phyloP scores from a whole-genome alignment of 2,113 vertebrate genomes.

The Gyps fulvus region DNA sequence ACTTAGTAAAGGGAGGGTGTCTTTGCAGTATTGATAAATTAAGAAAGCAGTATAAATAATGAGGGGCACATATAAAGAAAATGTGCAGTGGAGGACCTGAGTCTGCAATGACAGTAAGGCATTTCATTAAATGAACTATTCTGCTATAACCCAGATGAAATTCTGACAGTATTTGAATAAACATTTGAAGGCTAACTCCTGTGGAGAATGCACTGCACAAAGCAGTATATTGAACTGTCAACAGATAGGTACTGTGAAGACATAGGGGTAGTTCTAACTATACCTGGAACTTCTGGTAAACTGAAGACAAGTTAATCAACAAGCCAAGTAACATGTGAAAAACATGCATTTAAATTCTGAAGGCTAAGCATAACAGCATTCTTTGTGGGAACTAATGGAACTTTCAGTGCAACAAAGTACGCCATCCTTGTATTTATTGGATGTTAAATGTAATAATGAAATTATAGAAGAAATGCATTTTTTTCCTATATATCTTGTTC shows the following conservation, averaged over 20 bases:
- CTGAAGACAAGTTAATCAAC: not conserved
- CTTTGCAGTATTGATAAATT: not conserved
- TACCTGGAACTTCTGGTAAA: not conserved
- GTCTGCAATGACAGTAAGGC: not conserved
- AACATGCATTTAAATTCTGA: not conserved
- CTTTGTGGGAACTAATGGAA: not conserved
- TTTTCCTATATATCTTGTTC: not conserved
- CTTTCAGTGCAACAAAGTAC: not conserved
- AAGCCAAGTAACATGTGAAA: not conserved
- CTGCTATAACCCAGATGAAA: not conserved
- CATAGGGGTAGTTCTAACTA: not conserved
- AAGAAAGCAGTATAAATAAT: not conserved
- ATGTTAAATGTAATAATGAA: not conserved
- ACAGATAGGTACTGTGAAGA: not conserved
- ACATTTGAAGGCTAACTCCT: not conserved
- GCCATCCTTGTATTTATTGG: not conserved
- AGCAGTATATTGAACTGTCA: not conserved
- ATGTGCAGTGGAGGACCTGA: fast-evolving
- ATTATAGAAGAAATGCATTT: not conserved
- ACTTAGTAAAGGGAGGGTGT: not conserved
- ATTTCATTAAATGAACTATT: not conserved
- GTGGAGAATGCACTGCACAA: not conserved
- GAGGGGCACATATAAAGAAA: not conserved
- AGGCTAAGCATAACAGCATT: not conserved
- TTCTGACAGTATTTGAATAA: not conserved